Conservation (phyloP, 2,888 invertebrate genomes). For the Cerastoderma edule region DNA sequence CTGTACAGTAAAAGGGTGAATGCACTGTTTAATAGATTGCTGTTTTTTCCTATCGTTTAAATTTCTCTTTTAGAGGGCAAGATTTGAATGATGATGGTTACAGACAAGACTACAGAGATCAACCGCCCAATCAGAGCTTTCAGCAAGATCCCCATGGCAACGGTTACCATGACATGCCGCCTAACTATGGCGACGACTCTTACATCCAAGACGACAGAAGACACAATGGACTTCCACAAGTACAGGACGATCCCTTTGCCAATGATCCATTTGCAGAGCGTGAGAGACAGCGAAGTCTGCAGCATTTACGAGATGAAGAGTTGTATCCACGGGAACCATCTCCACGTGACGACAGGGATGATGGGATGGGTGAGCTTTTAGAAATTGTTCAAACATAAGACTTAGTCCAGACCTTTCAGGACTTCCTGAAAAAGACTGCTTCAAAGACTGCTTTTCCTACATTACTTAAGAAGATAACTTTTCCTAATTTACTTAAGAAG, state of each 20-base stretch:
- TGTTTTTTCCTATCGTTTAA: too few relatives aligned
- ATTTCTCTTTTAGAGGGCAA: too few relatives aligned
- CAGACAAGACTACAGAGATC: slow-evolving; percentile 54
- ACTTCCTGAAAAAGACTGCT: too few relatives aligned
- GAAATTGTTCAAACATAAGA: too few relatives aligned
- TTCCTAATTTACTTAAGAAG: too few relatives aligned
- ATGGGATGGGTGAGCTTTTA: slow-evolving; percentile 57
- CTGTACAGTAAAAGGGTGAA: too few relatives aligned
- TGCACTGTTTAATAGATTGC: too few relatives aligned
- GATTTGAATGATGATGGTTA: slow-evolving; percentile 21
- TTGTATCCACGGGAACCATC: slow-evolving; percentile 67
- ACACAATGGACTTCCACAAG: slow-evolving; percentile 76
- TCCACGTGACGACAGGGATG: slow-evolving; percentile 62
- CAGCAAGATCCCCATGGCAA: slow-evolving; percentile 33
- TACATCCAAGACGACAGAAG: slow-evolving; percentile 56
- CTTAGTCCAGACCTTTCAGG: too few relatives aligned
- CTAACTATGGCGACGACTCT: slow-evolving; percentile 55
- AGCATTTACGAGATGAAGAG: slow-evolving; percentile 58
- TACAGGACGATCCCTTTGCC: slow-evolving; percentile 77
- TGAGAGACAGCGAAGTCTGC: slow-evolving; percentile 64
- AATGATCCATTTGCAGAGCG: slow-evolving; percentile 75
- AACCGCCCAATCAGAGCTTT: slow-evolving; percentile 57
- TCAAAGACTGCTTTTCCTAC: too few relatives aligned
- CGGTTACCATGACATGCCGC: slow-evolving; percentile 46
- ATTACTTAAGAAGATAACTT: too few relatives aligned